Evolutionary conservation across 2,888 invertebrate species (phyloP).

Genomic region (Trypoxylon attenuatum): DNA sequence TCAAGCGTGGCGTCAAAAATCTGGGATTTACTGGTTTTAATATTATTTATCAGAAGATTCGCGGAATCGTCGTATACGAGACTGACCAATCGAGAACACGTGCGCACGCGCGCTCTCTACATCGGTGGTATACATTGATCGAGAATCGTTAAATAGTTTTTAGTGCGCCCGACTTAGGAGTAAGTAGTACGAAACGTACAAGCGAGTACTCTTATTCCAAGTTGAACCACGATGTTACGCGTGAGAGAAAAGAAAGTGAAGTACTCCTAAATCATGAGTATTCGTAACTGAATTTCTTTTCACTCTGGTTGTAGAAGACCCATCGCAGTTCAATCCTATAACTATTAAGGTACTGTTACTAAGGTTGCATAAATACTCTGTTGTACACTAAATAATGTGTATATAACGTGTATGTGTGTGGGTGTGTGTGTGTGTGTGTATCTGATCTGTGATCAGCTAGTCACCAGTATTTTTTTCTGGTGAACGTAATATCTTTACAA

Average conservation of each 20-base stretch:
- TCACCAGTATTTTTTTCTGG: too few relatives aligned
- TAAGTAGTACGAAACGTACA: conserved; percentile 51
- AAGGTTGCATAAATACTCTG: conserved; percentile 49
- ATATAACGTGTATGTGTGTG: conserved; percentile 31
- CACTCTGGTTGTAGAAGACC: not conserved
- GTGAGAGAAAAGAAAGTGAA: not conserved
- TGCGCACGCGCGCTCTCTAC: too few relatives aligned
- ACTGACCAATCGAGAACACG: too few relatives aligned
- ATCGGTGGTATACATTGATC: too few relatives aligned
- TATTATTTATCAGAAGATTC: too few relatives aligned
- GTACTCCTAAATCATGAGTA: not conserved
- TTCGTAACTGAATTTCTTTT: not conserved
- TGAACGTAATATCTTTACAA: too few relatives aligned
- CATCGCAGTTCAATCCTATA: conserved; percentile 14
- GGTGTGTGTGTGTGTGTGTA: too few relatives aligned
- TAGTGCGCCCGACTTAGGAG: conserved; percentile 29
- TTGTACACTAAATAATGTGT: conserved; percentile 27
- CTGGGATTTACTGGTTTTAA: too few relatives aligned
- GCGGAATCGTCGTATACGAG: too few relatives aligned
- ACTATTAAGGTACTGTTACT: conserved; percentile 27
- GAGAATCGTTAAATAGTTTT: too few relatives aligned
- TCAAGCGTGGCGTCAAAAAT: too few relatives aligned
- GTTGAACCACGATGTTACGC: conserved; percentile 13
- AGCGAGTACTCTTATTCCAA: conserved; percentile 39
- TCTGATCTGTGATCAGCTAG: too few relatives aligned